Evolutionary conservation across 2,113 vertebrate species (phyloP).

Genomic region (Cryptoleucopteryx plumbea): DNA sequence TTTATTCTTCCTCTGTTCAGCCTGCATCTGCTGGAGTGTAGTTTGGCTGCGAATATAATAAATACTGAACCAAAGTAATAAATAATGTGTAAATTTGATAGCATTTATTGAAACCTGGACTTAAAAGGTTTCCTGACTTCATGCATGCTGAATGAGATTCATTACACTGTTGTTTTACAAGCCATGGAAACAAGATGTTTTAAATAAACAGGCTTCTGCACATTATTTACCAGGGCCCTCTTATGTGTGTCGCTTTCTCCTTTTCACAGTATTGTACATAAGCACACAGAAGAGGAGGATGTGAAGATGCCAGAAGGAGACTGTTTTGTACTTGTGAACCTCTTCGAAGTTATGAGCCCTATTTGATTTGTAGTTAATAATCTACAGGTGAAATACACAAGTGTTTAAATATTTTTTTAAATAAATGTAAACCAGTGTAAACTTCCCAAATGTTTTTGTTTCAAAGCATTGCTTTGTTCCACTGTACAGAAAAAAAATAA

Average conservation of each 20-base stretch:
- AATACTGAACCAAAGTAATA: background rate
- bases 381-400: background rate
- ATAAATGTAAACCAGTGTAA: slow-evolving; percentile 20
- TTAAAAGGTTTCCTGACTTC: background rate
- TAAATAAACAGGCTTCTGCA: background rate
- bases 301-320: slow-evolving; percentile 66
- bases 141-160: background rate
- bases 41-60: background rate
- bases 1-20: background rate
- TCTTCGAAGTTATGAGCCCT: slow-evolving; percentile 2
- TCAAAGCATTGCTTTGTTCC: background rate
- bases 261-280: slow-evolving; percentile 92
- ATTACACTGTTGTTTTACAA: background rate
- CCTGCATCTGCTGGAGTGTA: background rate
- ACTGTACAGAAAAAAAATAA: slow-evolving; percentile 6
- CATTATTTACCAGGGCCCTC: background rate
- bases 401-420: background rate
- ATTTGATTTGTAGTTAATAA: slow-evolving; percentile 43
- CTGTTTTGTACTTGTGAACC: slow-evolving; percentile 32
- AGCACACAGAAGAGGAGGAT: slow-evolving; percentile 99
- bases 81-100: background rate
- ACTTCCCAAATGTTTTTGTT: slow-evolving; percentile 6
- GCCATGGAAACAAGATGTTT: background rate
- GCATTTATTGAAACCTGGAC: background rate
- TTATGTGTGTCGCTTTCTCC: slow-evolving; percentile 1